A percentile compares a stretch with the other conserved stretches of the same genome.
These are phyloP conservation scores for Myotis pilosus DNA, from an alignment of 2,797 vertebrate genomes.

Conservation along the genomic window DNA sequence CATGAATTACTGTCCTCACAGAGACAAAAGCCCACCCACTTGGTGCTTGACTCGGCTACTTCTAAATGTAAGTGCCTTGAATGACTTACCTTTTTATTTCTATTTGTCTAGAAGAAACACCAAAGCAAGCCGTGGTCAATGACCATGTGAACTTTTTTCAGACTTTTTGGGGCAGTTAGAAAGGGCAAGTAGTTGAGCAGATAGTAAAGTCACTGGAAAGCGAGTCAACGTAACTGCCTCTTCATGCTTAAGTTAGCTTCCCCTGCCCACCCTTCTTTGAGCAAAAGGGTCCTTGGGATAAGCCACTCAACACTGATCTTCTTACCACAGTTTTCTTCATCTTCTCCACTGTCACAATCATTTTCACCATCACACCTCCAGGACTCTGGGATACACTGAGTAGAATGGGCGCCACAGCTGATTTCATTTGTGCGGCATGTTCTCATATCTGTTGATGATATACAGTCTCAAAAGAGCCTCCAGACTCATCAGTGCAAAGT, in stretches of 20 bases:
- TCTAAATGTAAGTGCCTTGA: not conserved
- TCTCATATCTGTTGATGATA: constrained; percentile 89
- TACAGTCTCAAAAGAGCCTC: constrained; percentile 80
- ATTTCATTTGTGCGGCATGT: constrained; percentile 95
- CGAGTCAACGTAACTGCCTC: not conserved
- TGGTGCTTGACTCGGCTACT: not conserved
- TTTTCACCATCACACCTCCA: constrained; percentile 98
- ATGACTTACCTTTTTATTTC: constrained; percentile 47
- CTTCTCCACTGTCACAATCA: constrained; percentile 96
- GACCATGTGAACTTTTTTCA: not conserved
- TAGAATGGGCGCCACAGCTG: constrained; percentile 93
- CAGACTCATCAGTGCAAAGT: constrained; percentile 51
- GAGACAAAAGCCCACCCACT: not conserved
- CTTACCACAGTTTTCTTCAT: constrained; percentile 96
- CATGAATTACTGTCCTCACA: not conserved
- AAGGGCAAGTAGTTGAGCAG: constrained; percentile 54
- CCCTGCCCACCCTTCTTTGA: constrained; percentile 73
- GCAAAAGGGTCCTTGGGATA: constrained; percentile 69
- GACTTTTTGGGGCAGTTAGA: constrained; percentile 25
- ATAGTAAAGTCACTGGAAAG: constrained; percentile 47
- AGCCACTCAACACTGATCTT: constrained; percentile 75
- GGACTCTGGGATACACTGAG: constrained; percentile 94
- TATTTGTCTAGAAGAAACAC: constrained; percentile 39
- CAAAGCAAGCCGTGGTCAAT: not conserved
- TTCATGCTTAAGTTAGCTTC: not conserved